phyloP scores from a whole-genome alignment of 1,140 invertebrate species.

The Meloidogyne floridensis region DNA sequence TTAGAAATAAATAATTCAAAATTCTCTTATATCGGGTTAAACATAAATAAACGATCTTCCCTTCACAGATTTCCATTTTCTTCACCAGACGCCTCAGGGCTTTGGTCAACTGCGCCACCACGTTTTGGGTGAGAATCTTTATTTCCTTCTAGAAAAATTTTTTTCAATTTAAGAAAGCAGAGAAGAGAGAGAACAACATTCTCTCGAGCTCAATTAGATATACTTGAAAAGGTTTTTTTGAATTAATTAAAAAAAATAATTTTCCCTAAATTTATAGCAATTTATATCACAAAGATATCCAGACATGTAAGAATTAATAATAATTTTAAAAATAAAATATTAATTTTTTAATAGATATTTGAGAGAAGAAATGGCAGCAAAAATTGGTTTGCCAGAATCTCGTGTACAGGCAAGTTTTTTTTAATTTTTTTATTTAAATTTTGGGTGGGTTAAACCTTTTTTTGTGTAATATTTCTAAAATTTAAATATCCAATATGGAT shows the following conservation, averaged over 20 bases:
- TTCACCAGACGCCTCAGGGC: background rate
- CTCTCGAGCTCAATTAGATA: conserved; percentile 89
- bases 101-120: conserved; percentile 25
- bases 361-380: conserved; percentile 94
- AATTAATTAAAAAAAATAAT: conserved; percentile 54
- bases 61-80: conserved; percentile 24
- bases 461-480: no score
- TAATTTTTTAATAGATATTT: conserved; percentile 74
- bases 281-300: conserved; percentile 74
- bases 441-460: no score
- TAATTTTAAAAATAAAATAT: background rate
- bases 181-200: conserved; percentile 94
- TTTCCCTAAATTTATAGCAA: background rate
- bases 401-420: conserved; percentile 83
- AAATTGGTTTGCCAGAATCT: conserved; percentile 96
- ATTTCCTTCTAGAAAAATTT: conserved; percentile 75
- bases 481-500: no score
- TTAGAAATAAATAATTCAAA: no score
- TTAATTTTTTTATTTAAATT: background rate
- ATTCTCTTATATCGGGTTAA: no score
- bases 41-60: background rate
- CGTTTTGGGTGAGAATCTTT: conserved; percentile 23
- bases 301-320: conserved; percentile 77
- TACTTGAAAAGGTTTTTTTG: conserved; percentile 86
- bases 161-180: conserved; percentile 80